These are phyloP conservation scores for Trichonephila inaurata DNA, from an alignment of 1,140 invertebrate genomes.

Conservation along the genomic window DNA sequence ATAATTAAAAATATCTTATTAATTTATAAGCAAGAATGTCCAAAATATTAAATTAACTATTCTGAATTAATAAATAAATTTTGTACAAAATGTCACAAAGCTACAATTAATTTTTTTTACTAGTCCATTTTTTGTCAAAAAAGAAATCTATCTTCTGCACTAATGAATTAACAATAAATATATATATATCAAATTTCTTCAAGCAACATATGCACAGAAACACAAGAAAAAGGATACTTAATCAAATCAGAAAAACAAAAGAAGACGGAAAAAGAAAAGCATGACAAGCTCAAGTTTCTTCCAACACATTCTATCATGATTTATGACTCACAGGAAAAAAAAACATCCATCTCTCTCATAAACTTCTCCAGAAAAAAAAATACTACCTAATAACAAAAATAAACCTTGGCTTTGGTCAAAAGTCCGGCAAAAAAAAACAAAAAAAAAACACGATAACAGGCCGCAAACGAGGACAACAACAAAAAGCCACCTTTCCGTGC, in stretches of 20 bases:
- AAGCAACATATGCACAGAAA: neutral
- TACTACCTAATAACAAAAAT: neutral
- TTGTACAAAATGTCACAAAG: too few relatives aligned
- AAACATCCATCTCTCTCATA: conserved; percentile 24
- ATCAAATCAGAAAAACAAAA: neutral
- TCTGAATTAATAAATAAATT: too few relatives aligned
- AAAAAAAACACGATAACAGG: conserved; percentile 12
- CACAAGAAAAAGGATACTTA: neutral
- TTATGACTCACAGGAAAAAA: conserved; percentile 37
- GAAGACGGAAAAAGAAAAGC: neutral
- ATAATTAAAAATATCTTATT: too few relatives aligned
- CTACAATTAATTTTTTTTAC: too few relatives aligned
- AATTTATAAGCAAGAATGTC: too few relatives aligned
- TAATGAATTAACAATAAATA: conserved; percentile 1
- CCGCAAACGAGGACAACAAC: conserved; percentile 46
- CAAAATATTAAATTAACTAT: too few relatives aligned
- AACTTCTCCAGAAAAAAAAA: conserved; percentile 7
- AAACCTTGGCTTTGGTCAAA: conserved; percentile 2
- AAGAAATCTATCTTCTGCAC: neutral
- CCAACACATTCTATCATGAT: conserved; percentile 9
- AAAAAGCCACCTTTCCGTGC: conserved; percentile 67
- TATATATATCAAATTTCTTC: too few relatives aligned
- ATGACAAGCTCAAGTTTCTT: conserved; percentile 15
- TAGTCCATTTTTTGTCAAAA: too few relatives aligned
- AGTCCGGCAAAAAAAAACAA: neutral